These are phyloP conservation scores for Drosophila paulistorum DNA, from an alignment of 1,140 invertebrate genomes.

Conservation along the genomic window DNA sequence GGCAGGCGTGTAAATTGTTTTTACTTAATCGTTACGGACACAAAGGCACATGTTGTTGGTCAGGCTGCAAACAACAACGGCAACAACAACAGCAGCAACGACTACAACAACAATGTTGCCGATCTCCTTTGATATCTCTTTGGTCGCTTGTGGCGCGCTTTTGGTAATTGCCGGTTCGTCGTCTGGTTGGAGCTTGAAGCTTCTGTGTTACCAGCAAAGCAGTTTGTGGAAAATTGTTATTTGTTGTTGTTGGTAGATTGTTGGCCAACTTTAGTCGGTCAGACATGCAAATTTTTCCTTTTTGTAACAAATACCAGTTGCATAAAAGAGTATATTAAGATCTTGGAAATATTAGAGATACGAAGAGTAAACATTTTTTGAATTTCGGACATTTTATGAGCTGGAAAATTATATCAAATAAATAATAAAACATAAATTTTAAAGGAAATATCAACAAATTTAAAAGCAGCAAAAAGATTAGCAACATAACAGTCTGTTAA, in stretches of 20 bases:
- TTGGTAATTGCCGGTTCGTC: constrained; percentile 70
- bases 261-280: constrained; percentile 71
- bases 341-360: neutral
- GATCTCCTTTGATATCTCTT: constrained; percentile 65
- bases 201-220: constrained; percentile 65
- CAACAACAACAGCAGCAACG: constrained; percentile 17
- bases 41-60: constrained; percentile 76
- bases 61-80: constrained; percentile 22
- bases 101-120: constrained; percentile 19
- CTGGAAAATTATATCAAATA: too few relatives aligned
- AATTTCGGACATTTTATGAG: too few relatives aligned
- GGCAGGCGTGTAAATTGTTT: constrained; percentile 82
- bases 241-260: constrained; percentile 49
- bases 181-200: constrained; percentile 33
- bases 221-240: constrained; percentile 66
- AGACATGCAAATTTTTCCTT: constrained; percentile 70
- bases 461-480: too few relatives aligned
- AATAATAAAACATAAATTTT: too few relatives aligned
- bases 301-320: constrained; percentile 6
- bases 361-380: too few relatives aligned
- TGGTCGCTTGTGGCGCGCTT: constrained; percentile 58
- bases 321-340: neutral
- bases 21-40: constrained; percentile 81
- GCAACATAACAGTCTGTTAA: too few relatives aligned
- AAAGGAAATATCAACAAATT: too few relatives aligned